Base-by-base conservation (phyloP, 2,888 invertebrate genomes). In the Globia sparganii region DNA sequence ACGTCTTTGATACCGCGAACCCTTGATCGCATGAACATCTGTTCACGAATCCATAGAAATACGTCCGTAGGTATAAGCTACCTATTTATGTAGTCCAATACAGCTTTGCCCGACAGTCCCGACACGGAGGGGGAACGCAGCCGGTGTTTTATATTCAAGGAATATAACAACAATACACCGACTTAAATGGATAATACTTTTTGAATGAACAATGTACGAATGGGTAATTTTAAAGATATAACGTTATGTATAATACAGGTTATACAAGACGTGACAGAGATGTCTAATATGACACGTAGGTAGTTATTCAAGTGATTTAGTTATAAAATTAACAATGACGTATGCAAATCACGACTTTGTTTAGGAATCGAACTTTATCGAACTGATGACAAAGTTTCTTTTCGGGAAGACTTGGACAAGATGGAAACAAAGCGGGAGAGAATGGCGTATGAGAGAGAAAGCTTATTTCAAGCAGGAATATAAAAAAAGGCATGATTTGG, bases 101-200 rank as follows among this genome's bases (percentile, higher is more conserved):
- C 80, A 85, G 85, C 83, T 85, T 86, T 79, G 66, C 67, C 79
- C 84, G 83, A 58, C 28, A 58, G 28, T 58, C 58, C 58, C 28
- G 58, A 59, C 75, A 69, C 79, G 72, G 68, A 77, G 68, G 84
- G 86, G 80, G 83, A 84, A 83, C 86, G 77, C 65, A 80, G 71
- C 86, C 73, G 84, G 72, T 86, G 88, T 87, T 91, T 90, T 90
- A 88, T 87, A 90, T 90, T 90, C 91, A 89, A 88, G 81, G 85
- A 87, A 87, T 87, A 84, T 69, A 81, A 83, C 86, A 88, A 90
- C 84, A 88, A 85, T 86, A 83, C 81, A 74, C 72, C 72, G 78
- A 83, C 85, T 86, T 85, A 88, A 88, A 90, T 88, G 88, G 87
- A 88, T 90, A 73, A 89, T 89, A 87, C 88, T 87, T 91, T 88